These are phyloP conservation scores for Nymphicus hollandicus DNA, from an alignment of 2,113 vertebrate species.

Conservation along the genomic window DNA sequence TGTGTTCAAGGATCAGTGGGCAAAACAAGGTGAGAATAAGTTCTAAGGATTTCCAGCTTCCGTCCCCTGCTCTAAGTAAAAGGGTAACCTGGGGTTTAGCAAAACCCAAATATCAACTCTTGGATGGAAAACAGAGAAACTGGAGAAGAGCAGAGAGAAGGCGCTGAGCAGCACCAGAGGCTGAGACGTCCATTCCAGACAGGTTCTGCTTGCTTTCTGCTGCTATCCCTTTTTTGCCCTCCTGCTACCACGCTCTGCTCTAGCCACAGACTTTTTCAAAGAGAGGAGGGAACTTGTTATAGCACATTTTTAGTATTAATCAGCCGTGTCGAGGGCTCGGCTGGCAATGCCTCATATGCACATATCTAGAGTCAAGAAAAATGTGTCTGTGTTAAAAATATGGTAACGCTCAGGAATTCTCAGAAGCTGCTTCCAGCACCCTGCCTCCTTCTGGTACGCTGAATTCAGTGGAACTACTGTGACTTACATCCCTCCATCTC, in stretches of 20 bases:
- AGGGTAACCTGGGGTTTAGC: not conserved
- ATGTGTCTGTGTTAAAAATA: not conserved
- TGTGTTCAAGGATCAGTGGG: not conserved
- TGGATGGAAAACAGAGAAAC: not conserved
- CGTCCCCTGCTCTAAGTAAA: not conserved
- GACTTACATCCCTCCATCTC: not conserved
- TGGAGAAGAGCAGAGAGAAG: not conserved
- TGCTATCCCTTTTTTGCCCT: not conserved
- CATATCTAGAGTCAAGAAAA: not conserved
- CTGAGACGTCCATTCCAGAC: not conserved
- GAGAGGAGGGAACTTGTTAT: not conserved
- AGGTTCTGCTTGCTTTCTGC: not conserved
- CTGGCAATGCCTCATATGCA: not conserved
- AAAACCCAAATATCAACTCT: not conserved
- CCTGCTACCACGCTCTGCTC: not conserved
- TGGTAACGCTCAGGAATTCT: not conserved
- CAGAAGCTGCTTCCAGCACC: not conserved
- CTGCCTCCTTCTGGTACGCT: not conserved
- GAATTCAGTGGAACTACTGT: not conserved
- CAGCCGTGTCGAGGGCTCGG: accelerated
- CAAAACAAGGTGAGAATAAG: not conserved
- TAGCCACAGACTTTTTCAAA: not conserved
- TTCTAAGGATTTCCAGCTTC: not conserved
- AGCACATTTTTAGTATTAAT: not conserved
- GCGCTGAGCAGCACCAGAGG: not conserved